Percentiles rank a stretch among this genome's conserved stretches.
Evolutionary conservation across 2,888 invertebrate species (phyloP).

Genomic region (Dryobota labecula): DNA sequence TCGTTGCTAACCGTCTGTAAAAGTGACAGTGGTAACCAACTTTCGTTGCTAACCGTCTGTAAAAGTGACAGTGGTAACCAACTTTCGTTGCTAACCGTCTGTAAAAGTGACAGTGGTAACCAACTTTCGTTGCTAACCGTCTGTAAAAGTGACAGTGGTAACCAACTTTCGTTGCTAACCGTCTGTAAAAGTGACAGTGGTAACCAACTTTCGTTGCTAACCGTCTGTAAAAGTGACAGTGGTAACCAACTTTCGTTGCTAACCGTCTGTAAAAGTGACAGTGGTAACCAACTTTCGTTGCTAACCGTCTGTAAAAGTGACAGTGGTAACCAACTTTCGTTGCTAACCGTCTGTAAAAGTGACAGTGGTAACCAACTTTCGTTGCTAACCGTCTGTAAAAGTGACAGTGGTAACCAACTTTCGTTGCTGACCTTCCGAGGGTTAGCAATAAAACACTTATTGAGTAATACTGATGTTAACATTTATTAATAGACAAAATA

Average conservation of each 20-base stretch:
- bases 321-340: not conserved
- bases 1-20: not conserved
- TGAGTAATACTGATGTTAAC: not conserved
- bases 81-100: not conserved
- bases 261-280: too few species aligned
- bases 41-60: not conserved
- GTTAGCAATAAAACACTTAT: not conserved
- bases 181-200: too few species aligned
- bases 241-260: not conserved
- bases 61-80: too few species aligned
- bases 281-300: not conserved
- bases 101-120: too few species aligned
- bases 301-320: too few species aligned
- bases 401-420: not conserved
- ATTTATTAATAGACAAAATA: slow-evolving; percentile 19
- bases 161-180: not conserved
- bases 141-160: too few species aligned
- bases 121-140: not conserved
- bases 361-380: too few species aligned
- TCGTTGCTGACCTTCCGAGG: not conserved
- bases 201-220: not conserved
- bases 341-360: too few species aligned
- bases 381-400: not conserved
- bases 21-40: too few species aligned
- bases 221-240: too few species aligned